These are phyloP conservation scores for Synanthedon vespiformis DNA, from an alignment of 2,888 invertebrate genomes.

Conservation along the genomic window DNA sequence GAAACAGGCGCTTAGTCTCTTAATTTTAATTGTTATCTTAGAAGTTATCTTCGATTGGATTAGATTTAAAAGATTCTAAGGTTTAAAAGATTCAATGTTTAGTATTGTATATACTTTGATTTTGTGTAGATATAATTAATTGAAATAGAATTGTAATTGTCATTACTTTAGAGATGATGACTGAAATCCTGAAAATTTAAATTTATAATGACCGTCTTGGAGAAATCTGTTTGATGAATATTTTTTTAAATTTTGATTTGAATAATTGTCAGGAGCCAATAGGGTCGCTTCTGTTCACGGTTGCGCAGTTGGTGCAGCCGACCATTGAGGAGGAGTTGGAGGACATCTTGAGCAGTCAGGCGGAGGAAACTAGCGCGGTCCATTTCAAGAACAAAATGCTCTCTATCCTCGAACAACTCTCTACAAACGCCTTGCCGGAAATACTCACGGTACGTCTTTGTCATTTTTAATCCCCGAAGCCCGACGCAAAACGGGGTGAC, in stretches of 20 bases:
- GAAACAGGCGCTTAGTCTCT: too few relatives aligned
- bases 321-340: slow-evolving; percentile 38
- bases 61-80: too few relatives aligned
- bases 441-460: slow-evolving; percentile 30
- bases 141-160: too few relatives aligned
- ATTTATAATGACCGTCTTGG: neutral
- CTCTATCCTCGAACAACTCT: slow-evolving; percentile 36
- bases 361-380: slow-evolving; percentile 24
- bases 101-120: too few relatives aligned
- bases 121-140: too few relatives aligned
- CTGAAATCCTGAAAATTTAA: too few relatives aligned
- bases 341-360: slow-evolving; percentile 41
- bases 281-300: slow-evolving; percentile 34
- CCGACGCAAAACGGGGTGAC: too few relatives aligned
- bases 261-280: slow-evolving; percentile 42
- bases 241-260: neutral
- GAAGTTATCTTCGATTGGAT: too few relatives aligned
- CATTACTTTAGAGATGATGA: too few relatives aligned
- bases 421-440: slow-evolving; percentile 9
- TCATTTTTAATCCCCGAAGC: too few relatives aligned
- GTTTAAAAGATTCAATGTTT: too few relatives aligned
- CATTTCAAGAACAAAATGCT: slow-evolving; percentile 33
- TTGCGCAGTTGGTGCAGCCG: slow-evolving; percentile 41
- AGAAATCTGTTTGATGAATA: neutral
- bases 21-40: too few relatives aligned